Conservation (phyloP, 2,888 invertebrate species). For the Ophioninae sp. region DNA sequence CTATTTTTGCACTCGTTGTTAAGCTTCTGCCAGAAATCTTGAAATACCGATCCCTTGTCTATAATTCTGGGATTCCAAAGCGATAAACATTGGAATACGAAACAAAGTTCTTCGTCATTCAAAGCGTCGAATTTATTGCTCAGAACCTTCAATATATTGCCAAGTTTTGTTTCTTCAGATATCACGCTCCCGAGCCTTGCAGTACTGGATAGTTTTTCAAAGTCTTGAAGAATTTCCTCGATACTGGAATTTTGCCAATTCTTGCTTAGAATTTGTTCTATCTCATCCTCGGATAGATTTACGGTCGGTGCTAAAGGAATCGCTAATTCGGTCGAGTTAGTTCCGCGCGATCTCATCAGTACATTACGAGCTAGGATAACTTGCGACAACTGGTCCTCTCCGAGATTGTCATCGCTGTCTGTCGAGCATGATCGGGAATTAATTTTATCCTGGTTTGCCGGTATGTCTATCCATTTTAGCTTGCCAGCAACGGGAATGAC, state of each 20-base stretch:
- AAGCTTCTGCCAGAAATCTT: constrained; percentile 86
- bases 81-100: constrained; percentile 82
- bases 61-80: constrained; percentile 82
- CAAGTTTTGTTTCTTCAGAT: constrained; percentile 80
- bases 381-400: constrained; percentile 76
- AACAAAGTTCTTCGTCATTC: constrained; percentile 83
- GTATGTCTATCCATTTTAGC: neutral
- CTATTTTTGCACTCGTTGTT: constrained; percentile 85
- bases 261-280: constrained; percentile 64
- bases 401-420: neutral
- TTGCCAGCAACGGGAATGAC: neutral
- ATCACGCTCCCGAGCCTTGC: constrained; percentile 78
- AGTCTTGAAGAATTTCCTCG: constrained; percentile 76
- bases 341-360: constrained; percentile 72
- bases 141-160: constrained; percentile 80
- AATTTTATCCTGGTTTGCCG: neutral
- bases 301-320: constrained; percentile 21
- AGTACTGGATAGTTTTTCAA: constrained; percentile 78
- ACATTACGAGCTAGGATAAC: constrained; percentile 81
- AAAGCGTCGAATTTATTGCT: constrained; percentile 80
- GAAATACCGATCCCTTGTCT: constrained; percentile 83
- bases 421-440: neutral
- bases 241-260: constrained; percentile 70
- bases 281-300: constrained; percentile 71
- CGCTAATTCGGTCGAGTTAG: constrained; percentile 41